Percentiles rank a stretch among this genome's conserved stretches.
Evolutionary conservation across 64 coral and sea anemone genomes (phyloP).

Genomic region (Dendrophyllia cribrosa): DNA sequence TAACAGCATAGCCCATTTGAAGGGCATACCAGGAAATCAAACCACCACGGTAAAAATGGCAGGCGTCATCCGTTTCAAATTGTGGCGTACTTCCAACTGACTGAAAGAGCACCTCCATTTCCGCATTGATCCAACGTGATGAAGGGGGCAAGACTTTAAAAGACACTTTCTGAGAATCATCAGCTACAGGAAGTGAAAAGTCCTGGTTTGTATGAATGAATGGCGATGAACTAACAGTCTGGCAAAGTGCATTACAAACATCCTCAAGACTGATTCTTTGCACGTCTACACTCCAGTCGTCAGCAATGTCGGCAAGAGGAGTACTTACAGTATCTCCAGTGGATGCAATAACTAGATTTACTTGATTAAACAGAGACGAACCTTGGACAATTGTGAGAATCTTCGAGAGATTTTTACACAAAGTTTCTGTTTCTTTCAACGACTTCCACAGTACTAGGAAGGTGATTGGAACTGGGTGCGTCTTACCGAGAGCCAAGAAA

Average conservation of each 20-base stretch:
- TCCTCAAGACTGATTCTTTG: conserved; percentile 26
- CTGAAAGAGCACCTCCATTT: conserved; percentile 51
- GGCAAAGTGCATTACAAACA: conserved; percentile 50
- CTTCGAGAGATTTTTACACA: conserved; percentile 38
- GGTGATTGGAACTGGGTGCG: conserved; percentile 54
- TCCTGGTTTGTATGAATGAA: conserved; percentile 32
- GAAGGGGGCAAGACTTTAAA: conserved; percentile 6
- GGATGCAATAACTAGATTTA: conserved; percentile 64
- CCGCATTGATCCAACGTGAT: conserved; percentile 64
- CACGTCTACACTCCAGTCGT: conserved; percentile 45
- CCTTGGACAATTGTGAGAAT: conserved; percentile 38
- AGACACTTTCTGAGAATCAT: background rate
- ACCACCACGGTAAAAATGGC: conserved; percentile 76
- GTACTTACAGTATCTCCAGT: background rate
- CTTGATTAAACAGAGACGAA: conserved; percentile 35
- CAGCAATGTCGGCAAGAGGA: conserved; percentile 46
- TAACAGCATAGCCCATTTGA: conserved; percentile 59
- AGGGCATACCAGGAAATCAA: conserved; percentile 81
- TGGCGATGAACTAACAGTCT: background rate
- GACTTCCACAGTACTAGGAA: conserved; percentile 66
- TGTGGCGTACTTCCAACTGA: conserved; percentile 62
- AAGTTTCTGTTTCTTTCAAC: background rate
- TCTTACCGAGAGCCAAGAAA: conserved; percentile 41
- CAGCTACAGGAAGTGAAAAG: conserved; percentile 67
- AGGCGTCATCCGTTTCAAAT: conserved; percentile 55